Evolutionary conservation across 2,888 invertebrate species (phyloP).

Genomic region (Fragum fragum): DNA sequence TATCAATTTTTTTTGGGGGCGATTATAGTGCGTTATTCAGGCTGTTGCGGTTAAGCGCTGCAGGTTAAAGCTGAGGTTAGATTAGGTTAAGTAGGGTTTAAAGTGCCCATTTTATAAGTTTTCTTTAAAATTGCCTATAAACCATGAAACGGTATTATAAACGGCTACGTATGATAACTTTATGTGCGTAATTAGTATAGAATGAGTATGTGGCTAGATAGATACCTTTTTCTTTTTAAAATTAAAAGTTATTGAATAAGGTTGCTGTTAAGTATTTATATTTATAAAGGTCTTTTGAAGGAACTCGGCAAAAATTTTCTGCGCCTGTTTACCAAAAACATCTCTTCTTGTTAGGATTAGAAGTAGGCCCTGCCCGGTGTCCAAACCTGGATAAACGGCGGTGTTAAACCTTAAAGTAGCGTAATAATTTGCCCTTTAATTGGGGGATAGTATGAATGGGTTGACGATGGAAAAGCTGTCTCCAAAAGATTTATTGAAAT

Average conservation of each 20-base stretch:
- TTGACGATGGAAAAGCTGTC: conserved; percentile 49
- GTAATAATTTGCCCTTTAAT: conserved; percentile 54
- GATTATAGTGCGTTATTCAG: not conserved
- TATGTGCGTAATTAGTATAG: conserved; percentile 34
- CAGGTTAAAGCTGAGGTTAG: not conserved
- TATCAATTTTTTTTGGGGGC: not conserved
- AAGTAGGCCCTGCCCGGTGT: conserved; percentile 80
- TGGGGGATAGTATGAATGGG: conserved; percentile 53
- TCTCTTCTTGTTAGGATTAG: conserved; percentile 65
- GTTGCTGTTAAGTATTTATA: not conserved
- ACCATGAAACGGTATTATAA: not conserved
- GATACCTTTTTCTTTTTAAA: no score
- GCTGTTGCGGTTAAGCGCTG: conserved; percentile 24
- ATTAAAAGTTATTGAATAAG: no score
- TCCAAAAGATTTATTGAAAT: conserved; percentile 34
- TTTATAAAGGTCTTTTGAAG: conserved; percentile 51
- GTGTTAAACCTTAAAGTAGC: conserved; percentile 55
- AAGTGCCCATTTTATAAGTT: conserved; percentile 15
- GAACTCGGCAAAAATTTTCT: conserved; percentile 79
- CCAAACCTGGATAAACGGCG: not conserved
- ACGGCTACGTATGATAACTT: not conserved
- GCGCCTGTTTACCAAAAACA: conserved; percentile 84
- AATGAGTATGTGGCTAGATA: conserved; percentile 24
- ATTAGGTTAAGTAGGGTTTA: conserved; percentile 15
- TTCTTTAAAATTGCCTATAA: conserved; percentile 3